phyloP scores from a whole-genome alignment of 2,113 vertebrate species.

The Phoenicopterus ruber region DNA sequence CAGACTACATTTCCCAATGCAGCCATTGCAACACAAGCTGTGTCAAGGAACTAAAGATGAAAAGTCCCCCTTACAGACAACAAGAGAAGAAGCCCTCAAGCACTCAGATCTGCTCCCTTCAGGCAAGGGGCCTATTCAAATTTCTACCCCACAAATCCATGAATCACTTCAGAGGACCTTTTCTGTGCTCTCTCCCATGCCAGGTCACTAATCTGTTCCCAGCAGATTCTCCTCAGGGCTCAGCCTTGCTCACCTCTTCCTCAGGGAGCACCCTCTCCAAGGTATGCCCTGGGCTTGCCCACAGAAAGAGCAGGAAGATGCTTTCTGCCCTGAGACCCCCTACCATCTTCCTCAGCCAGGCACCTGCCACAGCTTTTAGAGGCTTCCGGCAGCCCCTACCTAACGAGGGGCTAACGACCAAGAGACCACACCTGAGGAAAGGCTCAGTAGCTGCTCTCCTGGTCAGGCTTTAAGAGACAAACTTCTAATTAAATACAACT shows the following conservation, averaged over 20 bases:
- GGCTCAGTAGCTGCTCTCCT: neutral
- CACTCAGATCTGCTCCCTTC: neutral
- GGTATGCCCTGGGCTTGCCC: rapidly evolving
- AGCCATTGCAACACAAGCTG: neutral
- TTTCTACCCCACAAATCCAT: neutral
- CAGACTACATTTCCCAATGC: neutral
- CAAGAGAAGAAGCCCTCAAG: neutral
- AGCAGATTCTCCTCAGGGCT: neutral
- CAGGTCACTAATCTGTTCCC: neutral
- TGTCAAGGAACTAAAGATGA: neutral
- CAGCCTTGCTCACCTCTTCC: neutral
- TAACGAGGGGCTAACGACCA: rapidly evolving
- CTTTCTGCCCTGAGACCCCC: neutral
- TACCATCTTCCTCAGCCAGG: neutral
- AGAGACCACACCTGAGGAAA: neutral
- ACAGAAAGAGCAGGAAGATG: rapidly evolving
- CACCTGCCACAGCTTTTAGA: neutral
- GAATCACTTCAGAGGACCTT: neutral
- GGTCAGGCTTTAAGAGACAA: neutral
- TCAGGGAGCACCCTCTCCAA: neutral
- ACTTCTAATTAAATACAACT: neutral
- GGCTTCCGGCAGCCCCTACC: neutral
- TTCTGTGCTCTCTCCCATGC: neutral
- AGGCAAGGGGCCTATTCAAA: neutral
- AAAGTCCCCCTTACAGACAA: neutral